Conservation (phyloP, 2,113 vertebrate species). For the Cephalopterus ornatus region DNA sequence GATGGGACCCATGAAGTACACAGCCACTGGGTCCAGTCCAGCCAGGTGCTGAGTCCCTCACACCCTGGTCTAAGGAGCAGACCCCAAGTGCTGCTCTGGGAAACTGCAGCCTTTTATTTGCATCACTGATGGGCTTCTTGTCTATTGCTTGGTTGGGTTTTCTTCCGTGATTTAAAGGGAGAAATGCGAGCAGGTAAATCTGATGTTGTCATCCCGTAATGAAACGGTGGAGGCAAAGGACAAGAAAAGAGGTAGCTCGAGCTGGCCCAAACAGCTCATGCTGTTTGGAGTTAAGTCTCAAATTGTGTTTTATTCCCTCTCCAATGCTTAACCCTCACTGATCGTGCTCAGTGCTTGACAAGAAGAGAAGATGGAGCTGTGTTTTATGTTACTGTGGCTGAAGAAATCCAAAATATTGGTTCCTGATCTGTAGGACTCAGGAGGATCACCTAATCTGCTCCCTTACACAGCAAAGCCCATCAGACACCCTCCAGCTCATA, state of each 20-base stretch:
- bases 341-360: not conserved
- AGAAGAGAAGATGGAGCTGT: not conserved
- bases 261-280: not conserved
- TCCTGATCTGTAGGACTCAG: not conserved
- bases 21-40: slow-evolving; percentile 4
- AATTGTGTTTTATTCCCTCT: not conserved
- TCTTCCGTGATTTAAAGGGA: not conserved
- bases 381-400: not conserved
- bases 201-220: not conserved
- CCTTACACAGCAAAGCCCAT: not conserved
- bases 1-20: not conserved
- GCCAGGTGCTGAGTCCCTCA: not conserved
- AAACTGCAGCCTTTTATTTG: not conserved
- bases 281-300: not conserved
- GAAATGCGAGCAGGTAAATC: not conserved
- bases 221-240: not conserved
- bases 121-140: not conserved
- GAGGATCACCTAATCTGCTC: not conserved
- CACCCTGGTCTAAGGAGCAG: not conserved
- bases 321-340: not conserved
- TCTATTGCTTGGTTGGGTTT: not conserved
- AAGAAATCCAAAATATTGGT: not conserved
- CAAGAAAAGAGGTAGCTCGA: not conserved
- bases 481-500: not conserved
- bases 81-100: not conserved